phyloP scores from a whole-genome alignment of 2,113 vertebrate genomes.

The Ardeotis arabs region DNA sequence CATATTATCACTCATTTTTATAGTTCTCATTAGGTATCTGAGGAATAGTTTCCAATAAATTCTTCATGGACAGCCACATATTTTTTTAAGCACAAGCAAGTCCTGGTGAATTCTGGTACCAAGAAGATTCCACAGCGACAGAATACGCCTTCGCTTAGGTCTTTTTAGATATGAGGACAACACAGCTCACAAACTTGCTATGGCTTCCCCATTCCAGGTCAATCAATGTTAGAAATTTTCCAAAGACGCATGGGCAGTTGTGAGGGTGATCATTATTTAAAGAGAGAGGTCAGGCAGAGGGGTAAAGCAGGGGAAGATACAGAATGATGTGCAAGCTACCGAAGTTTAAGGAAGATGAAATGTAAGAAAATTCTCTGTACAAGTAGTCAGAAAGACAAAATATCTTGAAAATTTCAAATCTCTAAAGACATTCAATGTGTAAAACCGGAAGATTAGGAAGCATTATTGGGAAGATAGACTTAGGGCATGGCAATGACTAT shows the following conservation, averaged over 20 bases:
- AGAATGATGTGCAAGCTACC: not conserved
- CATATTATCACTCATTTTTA: constrained; percentile 13
- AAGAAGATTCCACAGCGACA: not conserved
- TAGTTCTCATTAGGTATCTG: not conserved
- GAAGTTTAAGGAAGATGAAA: not conserved
- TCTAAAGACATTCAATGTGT: not conserved
- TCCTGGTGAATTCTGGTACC: not conserved
- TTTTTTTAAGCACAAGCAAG: not conserved
- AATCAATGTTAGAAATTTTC: not conserved
- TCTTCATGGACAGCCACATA: not conserved
- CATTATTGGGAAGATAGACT: not conserved
- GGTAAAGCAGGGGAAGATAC: rapidly evolving
- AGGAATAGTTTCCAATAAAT: constrained; percentile 13
- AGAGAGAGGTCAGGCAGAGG: not conserved
- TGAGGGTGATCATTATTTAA: rapidly evolving
- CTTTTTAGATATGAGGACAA: not conserved
- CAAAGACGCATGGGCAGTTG: not conserved
- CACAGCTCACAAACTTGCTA: not conserved
- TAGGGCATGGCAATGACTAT: rapidly evolving
- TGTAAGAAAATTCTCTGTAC: not conserved
- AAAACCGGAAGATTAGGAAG: rapidly evolving
- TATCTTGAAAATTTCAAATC: not conserved
- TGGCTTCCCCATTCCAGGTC: not conserved
- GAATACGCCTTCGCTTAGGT: not conserved
- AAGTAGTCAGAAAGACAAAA: not conserved